Conservation (phyloP, 2,888 invertebrate species). For the Euplexia lucipara region DNA sequence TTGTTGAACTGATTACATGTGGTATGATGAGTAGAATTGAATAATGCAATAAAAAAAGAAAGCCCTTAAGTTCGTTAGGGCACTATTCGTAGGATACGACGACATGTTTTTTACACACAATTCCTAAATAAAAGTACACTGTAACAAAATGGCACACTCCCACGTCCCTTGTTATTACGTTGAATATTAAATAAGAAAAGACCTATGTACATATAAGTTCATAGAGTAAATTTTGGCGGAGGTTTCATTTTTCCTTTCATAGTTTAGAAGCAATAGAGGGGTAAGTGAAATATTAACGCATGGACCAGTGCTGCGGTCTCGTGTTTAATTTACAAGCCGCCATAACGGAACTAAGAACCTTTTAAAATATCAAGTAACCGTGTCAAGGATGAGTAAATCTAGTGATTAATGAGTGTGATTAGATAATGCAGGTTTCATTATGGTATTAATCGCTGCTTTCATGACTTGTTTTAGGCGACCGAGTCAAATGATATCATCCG, state of each 20-base stretch:
- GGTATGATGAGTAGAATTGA: too few species aligned
- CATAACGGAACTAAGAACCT: constrained; percentile 52
- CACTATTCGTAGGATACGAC: too few species aligned
- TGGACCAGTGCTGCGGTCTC: constrained; percentile 46
- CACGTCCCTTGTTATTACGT: constrained; percentile 30
- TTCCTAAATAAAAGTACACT: constrained; percentile 6
- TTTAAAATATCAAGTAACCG: constrained; percentile 63
- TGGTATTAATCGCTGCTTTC: constrained; percentile 24
- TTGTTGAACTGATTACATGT: too few species aligned
- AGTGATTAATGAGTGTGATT: constrained; percentile 46
- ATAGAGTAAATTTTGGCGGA: constrained; percentile 59
- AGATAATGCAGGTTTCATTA: constrained; percentile 30
- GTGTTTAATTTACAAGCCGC: constrained; percentile 50
- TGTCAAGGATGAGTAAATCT: constrained; percentile 44
- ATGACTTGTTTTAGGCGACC: constrained; percentile 6
- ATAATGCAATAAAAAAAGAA: too few species aligned
- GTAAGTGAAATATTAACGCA: constrained; percentile 72
- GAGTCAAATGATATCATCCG: constrained; percentile 31
- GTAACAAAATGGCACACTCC: constrained; percentile 16
- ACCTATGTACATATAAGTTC: constrained; percentile 58
- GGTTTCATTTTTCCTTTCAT: constrained; percentile 70
- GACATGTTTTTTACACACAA: too few species aligned
- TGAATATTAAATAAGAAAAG: constrained; percentile 59
- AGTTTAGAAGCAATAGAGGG: constrained; percentile 68
- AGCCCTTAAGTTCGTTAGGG: too few species aligned